phyloP scores from a whole-genome alignment of 1,140 invertebrate species.

The Diorhabda elongata region DNA sequence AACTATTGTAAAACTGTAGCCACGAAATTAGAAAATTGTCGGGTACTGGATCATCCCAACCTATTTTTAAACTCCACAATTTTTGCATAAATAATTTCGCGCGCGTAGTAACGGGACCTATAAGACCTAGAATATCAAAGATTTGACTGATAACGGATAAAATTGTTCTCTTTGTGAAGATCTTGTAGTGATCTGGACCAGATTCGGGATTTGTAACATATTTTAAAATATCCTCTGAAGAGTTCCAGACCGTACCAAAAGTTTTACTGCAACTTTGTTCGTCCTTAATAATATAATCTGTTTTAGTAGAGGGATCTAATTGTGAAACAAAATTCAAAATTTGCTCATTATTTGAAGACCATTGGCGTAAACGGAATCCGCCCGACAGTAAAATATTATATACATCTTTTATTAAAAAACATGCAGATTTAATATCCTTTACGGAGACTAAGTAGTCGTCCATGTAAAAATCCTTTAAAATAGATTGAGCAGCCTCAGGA shows the following conservation, averaged over 20 bases:
- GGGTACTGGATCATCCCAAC: slow-evolving; percentile 25
- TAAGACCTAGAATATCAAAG: slow-evolving; percentile 46
- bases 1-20: slow-evolving; percentile 14
- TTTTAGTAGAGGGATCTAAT: too few species aligned
- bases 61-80: slow-evolving; percentile 38
- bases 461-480: slow-evolving; percentile 47
- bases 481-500: slow-evolving; percentile 36
- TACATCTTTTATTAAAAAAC: too few species aligned
- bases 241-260: slow-evolving; percentile 17
- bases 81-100: slow-evolving; percentile 51
- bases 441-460: slow-evolving; percentile 48
- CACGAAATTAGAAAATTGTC: slow-evolving; percentile 12
- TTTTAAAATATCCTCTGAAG: slow-evolving; percentile 8
- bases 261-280: not conserved
- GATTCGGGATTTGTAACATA: not conserved
- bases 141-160: slow-evolving; percentile 33
- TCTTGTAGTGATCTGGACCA: not conserved
- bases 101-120: slow-evolving; percentile 45
- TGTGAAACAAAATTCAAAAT: too few species aligned
- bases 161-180: slow-evolving; percentile 25
- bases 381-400: too few species aligned
- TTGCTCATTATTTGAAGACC: too few species aligned
- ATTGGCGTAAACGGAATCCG: too few species aligned
- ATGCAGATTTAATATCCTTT: slow-evolving; percentile 27
- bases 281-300: too few species aligned